Evolutionary conservation across 2,797 vertebrate species (phyloP).

Genomic region (Labroides dimidiatus): DNA sequence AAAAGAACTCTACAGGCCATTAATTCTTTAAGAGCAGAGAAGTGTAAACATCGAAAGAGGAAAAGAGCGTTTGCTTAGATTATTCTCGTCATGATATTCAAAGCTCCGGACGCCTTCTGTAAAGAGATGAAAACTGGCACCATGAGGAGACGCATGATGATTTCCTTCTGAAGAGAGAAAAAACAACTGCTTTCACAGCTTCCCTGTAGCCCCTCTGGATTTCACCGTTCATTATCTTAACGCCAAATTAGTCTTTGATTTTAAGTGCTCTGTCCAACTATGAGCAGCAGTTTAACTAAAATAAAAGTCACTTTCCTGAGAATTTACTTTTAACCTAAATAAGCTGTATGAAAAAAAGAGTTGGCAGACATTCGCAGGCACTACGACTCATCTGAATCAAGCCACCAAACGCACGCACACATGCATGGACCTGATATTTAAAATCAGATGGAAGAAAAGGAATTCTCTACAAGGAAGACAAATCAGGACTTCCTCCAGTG

Average conservation of each 20-base stretch:
- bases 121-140: constrained; percentile 17
- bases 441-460: constrained; percentile 31
- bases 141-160: neutral
- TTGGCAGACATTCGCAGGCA: constrained; percentile 46
- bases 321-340: constrained; percentile 47
- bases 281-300: constrained; percentile 29
- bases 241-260: neutral
- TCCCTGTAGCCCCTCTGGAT: neutral
- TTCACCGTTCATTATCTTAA: neutral
- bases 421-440: constrained; percentile 38
- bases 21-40: constrained; percentile 21
- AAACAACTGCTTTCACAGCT: neutral
- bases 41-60: constrained; percentile 41
- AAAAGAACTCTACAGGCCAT: constrained; percentile 18
- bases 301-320: constrained; percentile 66
- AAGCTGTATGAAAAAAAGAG: constrained; percentile 32
- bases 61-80: neutral
- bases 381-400: constrained; percentile 47
- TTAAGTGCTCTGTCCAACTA: neutral
- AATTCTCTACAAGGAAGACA: constrained; percentile 21
- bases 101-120: neutral
- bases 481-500: constrained; percentile 23
- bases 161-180: neutral
- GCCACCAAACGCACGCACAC: constrained; percentile 27
- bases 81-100: neutral